Base-by-base conservation (phyloP, 1,140 invertebrate species). In the Notospermus geniculatus region DNA sequence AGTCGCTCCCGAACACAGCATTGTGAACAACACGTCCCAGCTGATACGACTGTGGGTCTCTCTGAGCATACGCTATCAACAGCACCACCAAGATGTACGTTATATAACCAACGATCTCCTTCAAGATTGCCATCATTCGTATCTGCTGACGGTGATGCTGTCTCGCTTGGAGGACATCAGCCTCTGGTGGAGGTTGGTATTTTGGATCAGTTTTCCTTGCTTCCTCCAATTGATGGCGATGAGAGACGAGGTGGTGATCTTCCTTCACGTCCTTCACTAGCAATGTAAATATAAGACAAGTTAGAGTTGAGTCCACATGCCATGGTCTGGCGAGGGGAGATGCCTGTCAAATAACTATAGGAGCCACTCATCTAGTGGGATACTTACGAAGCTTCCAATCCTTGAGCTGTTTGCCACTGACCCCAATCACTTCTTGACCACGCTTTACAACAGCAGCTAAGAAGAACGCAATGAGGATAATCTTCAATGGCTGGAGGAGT, bases 61-160 rank as follows among this genome's bases (percentile, higher is more conserved):
- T 61, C 57, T 78, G 76, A 2, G 81, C 74, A 65, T 83, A 84
- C 60, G 80, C 81, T 56, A 85, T 75, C 4, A 83, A 72, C 57
- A 83, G 71, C 9, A 85, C 71, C 19, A 85, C 73, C 71, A 75
- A 83, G 39, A 85, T 62, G 73, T 84, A 85, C 62, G 84, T 72
- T 1, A 75, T 59, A 64, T 85, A 85, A 28, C 80, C 73, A 1
- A 81, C 39, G 0, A 84, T 79, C 64, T 85, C 84, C 53, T 77
- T 65, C 23, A 85, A 61, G 7, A 84, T 70, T 28, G 70, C 64
- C 71, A 74, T 80, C 83, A 85, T 84, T 67, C 82, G 73, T n/a
- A 82, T 72, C 69, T 84, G 82, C 56, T 82, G 81, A 59, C 80
- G 57, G 0, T 83, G 66, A 30, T 78, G 67, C 39, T 77, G 55